Conservation (phyloP, 1,140 invertebrate genomes). For the Saccostrea cuccullata region DNA sequence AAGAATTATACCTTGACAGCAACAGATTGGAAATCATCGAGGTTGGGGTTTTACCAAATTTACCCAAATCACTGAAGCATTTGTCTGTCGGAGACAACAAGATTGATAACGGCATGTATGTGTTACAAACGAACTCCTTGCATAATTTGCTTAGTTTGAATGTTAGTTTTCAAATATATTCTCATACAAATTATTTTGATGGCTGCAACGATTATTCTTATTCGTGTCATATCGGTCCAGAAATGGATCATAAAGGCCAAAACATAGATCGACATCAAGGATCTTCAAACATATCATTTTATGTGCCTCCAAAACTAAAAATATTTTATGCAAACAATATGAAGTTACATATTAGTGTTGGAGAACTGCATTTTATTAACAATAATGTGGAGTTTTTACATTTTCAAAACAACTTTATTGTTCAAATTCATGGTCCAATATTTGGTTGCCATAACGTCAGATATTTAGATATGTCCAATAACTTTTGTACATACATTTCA, state of each 20-base stretch:
- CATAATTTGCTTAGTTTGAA: not conserved
- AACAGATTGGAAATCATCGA: slow-evolving; percentile 45
- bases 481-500: slow-evolving; percentile 18
- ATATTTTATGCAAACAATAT: not conserved
- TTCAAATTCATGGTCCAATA: not conserved
- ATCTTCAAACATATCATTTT: not conserved
- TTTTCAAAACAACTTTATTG: slow-evolving; percentile 8
- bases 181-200: slow-evolving; percentile 17
- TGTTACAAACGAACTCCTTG: not conserved
- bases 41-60: not conserved
- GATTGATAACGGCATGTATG: slow-evolving; percentile 38
- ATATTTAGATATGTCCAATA: slow-evolving; percentile 32
- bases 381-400: not conserved
- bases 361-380: not conserved
- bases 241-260: not conserved
- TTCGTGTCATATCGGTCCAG: not conserved
- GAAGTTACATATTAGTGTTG: not conserved
- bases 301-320: not conserved
- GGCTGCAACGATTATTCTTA: not conserved
- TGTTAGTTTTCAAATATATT: slow-evolving; percentile 24
- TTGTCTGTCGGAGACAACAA: slow-evolving; percentile 47
- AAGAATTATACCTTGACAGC: slow-evolving; percentile 47
- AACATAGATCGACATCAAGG: not conserved
- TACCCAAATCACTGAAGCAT: slow-evolving; percentile 34
- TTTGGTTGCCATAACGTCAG: not conserved